Percentiles rank a stretch among this genome's conserved stretches.
phyloP scores from a whole-genome alignment of 2,888 invertebrate genomes.

The Coleophora flavipennella region DNA sequence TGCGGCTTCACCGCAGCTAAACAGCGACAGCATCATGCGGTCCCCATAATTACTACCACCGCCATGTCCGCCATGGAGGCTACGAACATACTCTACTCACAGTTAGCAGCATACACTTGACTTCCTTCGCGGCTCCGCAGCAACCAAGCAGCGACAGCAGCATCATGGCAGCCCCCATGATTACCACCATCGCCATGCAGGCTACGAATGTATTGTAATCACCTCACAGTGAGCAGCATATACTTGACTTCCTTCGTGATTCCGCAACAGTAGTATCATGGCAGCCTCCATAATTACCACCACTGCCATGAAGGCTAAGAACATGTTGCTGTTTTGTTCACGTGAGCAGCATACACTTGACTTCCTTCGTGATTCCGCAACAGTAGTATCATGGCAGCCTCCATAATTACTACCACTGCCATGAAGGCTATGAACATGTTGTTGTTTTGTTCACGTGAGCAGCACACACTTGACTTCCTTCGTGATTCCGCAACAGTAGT shows the following conservation, averaged over 20 bases:
- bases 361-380: slow-evolving; percentile 93
- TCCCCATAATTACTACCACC: slow-evolving; percentile 87
- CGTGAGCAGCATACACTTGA: slow-evolving; percentile 93
- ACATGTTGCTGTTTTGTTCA: slow-evolving; percentile 91
- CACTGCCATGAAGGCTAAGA: slow-evolving; percentile 88
- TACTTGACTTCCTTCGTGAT: slow-evolving; percentile 96
- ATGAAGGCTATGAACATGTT: slow-evolving; percentile 91
- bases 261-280: slow-evolving; percentile 90
- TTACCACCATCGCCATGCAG: slow-evolving; percentile 87
- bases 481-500: too few species aligned
- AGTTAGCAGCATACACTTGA: slow-evolving; percentile 93
- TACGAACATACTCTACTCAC: slow-evolving; percentile 87
- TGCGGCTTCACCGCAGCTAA: slow-evolving; percentile 95
- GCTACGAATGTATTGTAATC: slow-evolving; percentile 90
- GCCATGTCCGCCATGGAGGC: slow-evolving; percentile 89
- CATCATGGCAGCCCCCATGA: slow-evolving; percentile 85
- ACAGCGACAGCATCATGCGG: slow-evolving; percentile 87
- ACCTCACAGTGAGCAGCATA: slow-evolving; percentile 91
- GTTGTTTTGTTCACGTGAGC: too few species aligned
- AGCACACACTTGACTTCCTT: too few species aligned
- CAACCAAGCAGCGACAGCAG: slow-evolving; percentile 92
- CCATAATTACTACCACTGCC: slow-evolving; percentile 86
- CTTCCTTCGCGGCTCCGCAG: slow-evolving; percentile 93
- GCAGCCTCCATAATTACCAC: slow-evolving; percentile 86
- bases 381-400: slow-evolving; percentile 88